Conservation (phyloP, 92 coral and sea anemone species). For the Scolanthus callimorphus region DNA sequence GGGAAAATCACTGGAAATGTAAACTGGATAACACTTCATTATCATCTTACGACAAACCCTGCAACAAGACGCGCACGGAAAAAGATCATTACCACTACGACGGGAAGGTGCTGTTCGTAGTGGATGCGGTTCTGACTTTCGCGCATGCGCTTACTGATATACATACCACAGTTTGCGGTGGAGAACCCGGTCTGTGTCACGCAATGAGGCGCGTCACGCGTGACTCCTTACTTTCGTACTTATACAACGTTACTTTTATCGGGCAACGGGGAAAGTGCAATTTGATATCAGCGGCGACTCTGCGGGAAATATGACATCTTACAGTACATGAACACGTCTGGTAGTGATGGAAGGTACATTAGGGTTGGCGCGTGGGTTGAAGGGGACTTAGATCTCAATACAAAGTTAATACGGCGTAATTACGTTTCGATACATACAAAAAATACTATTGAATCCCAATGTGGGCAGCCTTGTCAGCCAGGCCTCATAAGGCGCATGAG, state of each 20-base stretch:
- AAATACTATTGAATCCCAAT: conserved; percentile 39
- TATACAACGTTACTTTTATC: conserved; percentile 63
- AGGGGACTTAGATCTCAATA: conserved; percentile 22
- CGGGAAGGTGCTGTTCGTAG: conserved; percentile 52
- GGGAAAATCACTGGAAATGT: conserved; percentile 62
- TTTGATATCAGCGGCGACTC: conserved; percentile 63
- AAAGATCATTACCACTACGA: conserved; percentile 12
- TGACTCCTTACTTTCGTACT: conserved; percentile 31
- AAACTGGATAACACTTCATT: conserved; percentile 25
- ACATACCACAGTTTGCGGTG: conserved; percentile 46
- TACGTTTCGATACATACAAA: not conserved
- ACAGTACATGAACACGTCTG: conserved; percentile 6
- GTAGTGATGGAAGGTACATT: conserved; percentile 7
- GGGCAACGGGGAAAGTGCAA: conserved; percentile 50
- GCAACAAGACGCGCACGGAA: conserved; percentile 11
- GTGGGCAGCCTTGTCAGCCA: conserved; percentile 60
- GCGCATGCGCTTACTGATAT: conserved; percentile 71
- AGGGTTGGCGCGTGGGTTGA: conserved; percentile 56
- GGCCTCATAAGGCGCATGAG: conserved; percentile 39
- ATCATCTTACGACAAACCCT: not conserved
- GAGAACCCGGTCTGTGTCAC: conserved; percentile 55
- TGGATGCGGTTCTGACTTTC: conserved; percentile 76
- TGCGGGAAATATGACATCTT: conserved; percentile 56
- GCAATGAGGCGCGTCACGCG: conserved; percentile 45
- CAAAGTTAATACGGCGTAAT: not conserved